A percentile compares a stretch with the other conserved stretches of the same genome.
phyloP scores from a whole-genome alignment of 2,888 invertebrate species.

The Lucinisca nassula region DNA sequence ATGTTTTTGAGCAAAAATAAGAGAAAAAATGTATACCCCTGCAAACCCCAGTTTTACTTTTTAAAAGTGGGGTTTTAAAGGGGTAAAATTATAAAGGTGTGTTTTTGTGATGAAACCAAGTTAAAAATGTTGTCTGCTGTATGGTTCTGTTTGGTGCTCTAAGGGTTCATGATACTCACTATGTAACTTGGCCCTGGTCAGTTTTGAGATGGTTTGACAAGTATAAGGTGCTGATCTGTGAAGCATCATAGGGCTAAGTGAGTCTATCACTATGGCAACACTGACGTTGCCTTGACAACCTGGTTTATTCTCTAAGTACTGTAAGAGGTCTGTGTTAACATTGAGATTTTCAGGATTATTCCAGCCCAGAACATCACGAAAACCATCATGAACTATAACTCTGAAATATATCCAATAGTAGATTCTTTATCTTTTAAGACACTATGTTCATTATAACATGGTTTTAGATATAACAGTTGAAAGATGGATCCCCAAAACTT shows the following conservation, averaged over 20 bases:
- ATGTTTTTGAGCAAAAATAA: too few relatives aligned
- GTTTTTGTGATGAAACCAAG: too few relatives aligned
- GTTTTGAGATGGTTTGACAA: conserved; percentile 70
- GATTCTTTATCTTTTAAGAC: too few relatives aligned
- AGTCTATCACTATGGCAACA: conserved; percentile 75
- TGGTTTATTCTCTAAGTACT: conserved; percentile 42
- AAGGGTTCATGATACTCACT: conserved; percentile 53
- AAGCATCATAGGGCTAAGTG: conserved; percentile 72
- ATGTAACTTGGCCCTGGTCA: conserved; percentile 55
- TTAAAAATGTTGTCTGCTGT: too few relatives aligned
- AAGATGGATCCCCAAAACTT: too few relatives aligned
- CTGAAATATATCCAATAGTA: conserved; percentile 49
- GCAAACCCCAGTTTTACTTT: too few relatives aligned
- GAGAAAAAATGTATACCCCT: too few relatives aligned
- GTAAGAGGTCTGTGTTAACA: conserved; percentile 59
- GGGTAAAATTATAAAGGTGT: too few relatives aligned
- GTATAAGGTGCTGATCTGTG: conserved; percentile 75
- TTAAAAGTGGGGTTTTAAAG: too few relatives aligned
- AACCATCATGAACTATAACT: conserved; percentile 68
- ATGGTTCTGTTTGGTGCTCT: too few relatives aligned
- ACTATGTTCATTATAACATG: too few relatives aligned
- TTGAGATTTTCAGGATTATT: conserved; percentile 41
- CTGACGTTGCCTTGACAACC: conserved; percentile 52
- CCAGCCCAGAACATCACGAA: conserved; percentile 71
- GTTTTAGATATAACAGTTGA: too few relatives aligned